Conservation (phyloP, 2,113 vertebrate genomes). For the Phalacrocorax brasilianus region DNA sequence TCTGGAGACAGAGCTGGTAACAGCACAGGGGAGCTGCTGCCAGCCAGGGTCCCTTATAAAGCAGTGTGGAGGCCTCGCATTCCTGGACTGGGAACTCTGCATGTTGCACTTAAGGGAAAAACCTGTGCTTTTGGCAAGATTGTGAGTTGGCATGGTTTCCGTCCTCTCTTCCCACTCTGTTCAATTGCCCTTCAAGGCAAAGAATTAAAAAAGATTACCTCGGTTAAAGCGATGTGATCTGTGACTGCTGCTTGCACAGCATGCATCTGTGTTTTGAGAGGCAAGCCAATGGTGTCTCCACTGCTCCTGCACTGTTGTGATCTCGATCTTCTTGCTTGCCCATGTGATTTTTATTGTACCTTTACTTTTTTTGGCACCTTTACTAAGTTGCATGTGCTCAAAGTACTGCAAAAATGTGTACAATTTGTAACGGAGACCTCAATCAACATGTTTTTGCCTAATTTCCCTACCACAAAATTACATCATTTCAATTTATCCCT, state of each 20-base stretch:
- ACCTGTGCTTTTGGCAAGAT: slow-evolving; percentile 31
- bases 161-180: neutral
- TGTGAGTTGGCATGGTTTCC: neutral
- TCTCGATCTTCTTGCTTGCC: neutral
- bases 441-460: neutral
- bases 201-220: slow-evolving; percentile 21
- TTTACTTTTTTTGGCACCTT: neutral
- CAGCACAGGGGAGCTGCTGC: neutral
- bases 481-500: neutral
- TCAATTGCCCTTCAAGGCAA: slow-evolving; percentile 11
- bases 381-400: neutral
- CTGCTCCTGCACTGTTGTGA: neutral
- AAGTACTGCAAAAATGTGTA: neutral
- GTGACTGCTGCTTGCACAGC: slow-evolving; percentile 40
- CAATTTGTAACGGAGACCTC: neutral
- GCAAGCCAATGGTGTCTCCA: neutral
- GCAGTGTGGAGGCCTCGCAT: neutral
- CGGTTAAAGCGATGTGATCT: neutral
- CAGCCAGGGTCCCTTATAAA: neutral
- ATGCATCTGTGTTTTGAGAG: neutral
- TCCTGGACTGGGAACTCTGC: neutral
- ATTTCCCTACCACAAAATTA: neutral
- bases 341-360: neutral
- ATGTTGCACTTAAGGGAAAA: slow-evolving; percentile 16
- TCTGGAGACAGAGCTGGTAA: neutral